Evolutionary conservation across 2,888 invertebrate genomes (phyloP), one percentile per base, ranked within the genome.

Genomic region (Drosophila hamatofila): DNA sequence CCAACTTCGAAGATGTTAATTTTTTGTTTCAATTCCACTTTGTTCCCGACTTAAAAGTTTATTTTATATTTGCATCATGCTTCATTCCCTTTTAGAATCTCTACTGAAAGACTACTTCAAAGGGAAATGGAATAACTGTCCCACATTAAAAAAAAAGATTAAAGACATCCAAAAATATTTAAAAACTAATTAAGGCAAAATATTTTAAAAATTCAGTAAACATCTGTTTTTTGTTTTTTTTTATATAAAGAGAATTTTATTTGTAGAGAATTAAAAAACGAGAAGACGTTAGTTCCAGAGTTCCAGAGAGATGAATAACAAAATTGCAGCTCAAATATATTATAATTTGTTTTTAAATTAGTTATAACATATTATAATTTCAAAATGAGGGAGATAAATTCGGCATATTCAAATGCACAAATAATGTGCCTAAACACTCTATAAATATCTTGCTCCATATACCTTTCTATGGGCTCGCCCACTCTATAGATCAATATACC

Each of bases 401-500:
- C 0, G 3, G 9, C n/a, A 3, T n/a, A 39, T n/a, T n/a, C 39
- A n/a, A 4, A n/a, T n/a, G 9, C 39, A 18, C 9, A 18, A 18
- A 4, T 9, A 42, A 14, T 44, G 6, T 5, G 25, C 25, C 8
- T 3, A n/a, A n/a, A 5, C 16, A 5, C 46, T 25, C 46, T 27
- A 25, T 46, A 9, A 46, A 46, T 25, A 23, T 9, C 16, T 8
- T 23, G 14, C 44, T 14, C 1, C 23, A 23, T 8, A 14, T 3
- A 30, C 11, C 57, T 23, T 9, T 8, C n/a, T 14, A 33, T 49
- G 33, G 18, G n/a, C 71, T 70, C 71, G 57, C 76, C 76, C 65
- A 61, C 42, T n/a, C 8, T 16, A 35, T 51, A 72, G 51, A 59
- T 66, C 52, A 60, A 57, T 67, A 75, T 78, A 72, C 75, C 78